phyloP scores from a whole-genome alignment of 2,888 invertebrate species.

The Eubasilissa splendida region DNA sequence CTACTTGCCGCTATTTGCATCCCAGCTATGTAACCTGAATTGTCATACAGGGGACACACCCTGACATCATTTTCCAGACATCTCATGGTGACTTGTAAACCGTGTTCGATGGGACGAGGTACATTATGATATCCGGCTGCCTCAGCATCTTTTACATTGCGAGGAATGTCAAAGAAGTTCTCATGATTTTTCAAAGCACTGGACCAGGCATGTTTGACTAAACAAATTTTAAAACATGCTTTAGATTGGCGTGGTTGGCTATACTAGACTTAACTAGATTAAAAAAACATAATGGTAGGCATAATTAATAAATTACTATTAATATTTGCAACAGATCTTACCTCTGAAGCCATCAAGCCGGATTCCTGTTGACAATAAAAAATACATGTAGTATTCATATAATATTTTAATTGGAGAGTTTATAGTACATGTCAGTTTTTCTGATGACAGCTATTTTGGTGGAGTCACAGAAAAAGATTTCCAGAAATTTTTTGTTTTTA shows the following conservation, averaged over 20 bases:
- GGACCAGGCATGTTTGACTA: conserved; percentile 70
- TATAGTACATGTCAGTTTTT: too few relatives aligned
- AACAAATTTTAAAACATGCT: neutral
- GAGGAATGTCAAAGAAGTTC: conserved; percentile 69
- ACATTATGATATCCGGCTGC: conserved; percentile 65
- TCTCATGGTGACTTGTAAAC: conserved; percentile 67
- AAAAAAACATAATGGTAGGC: neutral
- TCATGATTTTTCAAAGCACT: conserved; percentile 67
- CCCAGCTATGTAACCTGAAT: conserved; percentile 68
- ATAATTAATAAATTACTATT: neutral
- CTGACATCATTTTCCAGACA: conserved; percentile 64
- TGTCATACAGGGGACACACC: conserved; percentile 68
- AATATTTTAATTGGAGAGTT: neutral
- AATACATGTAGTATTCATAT: neutral
- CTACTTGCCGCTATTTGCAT: conserved; percentile 67
- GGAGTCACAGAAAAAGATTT: too few relatives aligned
- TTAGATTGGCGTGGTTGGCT: neutral
- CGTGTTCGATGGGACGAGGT: conserved; percentile 64
- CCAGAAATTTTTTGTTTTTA: too few relatives aligned
- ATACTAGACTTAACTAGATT: too few relatives aligned
- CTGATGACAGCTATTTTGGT: too few relatives aligned
- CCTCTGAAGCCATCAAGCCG: conserved; percentile 63
- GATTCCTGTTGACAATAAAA: conserved; percentile 61
- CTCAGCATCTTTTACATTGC: conserved; percentile 66
- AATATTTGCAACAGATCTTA: conserved; percentile 46